These are phyloP conservation scores for Tadarida brasiliensis DNA, from an alignment of 2,797 vertebrate species.

Conservation along the genomic window DNA sequence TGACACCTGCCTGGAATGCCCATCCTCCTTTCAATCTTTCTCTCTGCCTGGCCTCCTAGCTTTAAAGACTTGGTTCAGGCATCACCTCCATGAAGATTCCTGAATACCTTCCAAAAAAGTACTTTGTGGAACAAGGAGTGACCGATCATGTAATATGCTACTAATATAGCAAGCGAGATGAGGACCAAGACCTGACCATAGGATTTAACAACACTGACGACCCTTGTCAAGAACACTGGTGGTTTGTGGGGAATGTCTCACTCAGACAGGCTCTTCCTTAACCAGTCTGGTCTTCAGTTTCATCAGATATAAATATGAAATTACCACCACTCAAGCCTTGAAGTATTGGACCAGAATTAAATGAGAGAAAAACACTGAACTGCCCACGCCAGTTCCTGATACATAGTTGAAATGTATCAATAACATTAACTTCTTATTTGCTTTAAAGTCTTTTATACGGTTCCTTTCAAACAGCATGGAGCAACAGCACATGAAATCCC, in stretches of 20 bases:
- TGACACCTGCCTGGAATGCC: background rate
- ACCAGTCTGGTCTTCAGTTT: background rate
- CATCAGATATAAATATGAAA: slow-evolving; percentile 17
- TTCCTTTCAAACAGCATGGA: background rate
- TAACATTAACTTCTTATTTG: background rate
- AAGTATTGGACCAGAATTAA: background rate
- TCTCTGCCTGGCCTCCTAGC: background rate
- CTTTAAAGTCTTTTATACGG: background rate
- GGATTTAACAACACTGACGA: background rate
- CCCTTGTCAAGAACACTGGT: background rate
- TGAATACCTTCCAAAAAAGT: background rate
- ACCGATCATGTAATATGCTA: background rate
- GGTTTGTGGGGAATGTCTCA: background rate
- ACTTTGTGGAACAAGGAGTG: background rate
- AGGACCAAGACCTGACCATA: background rate
- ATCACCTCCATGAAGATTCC: background rate
- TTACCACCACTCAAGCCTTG: background rate
- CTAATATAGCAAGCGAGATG: background rate
- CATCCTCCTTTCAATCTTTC: background rate
- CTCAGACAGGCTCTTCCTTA: background rate
- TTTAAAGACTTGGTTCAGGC: background rate
- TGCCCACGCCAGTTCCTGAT: background rate
- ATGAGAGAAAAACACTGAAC: background rate
- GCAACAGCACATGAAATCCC: background rate
- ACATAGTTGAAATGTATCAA: background rate